Base-by-base conservation (phyloP, 1,140 invertebrate genomes). In the Cylas formicarius region DNA sequence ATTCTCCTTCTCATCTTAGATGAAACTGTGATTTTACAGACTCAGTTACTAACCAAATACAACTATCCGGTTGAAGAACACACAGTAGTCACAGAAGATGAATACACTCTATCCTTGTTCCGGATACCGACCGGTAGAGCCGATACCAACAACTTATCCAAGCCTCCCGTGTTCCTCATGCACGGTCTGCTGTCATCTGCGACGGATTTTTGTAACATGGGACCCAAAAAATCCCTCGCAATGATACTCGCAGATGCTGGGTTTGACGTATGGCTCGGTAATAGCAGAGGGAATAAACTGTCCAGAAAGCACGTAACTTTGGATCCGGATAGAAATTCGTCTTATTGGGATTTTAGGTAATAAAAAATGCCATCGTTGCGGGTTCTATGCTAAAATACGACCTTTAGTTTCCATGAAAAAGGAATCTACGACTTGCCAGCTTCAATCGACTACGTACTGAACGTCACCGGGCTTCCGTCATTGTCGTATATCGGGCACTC, bases 211-310 rank as follows among this genome's bases (percentile, higher is more conserved):
- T 14, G 34, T 4, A 13, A 35, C 18, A 2, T 21, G 11, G 42
- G 42, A 2, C 27, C 28, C 19, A 11, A 20, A 7, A 42, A 32
- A 9, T 22, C 40, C 16, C 18, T 42, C 13, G 27, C 40, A 9
- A 17, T 27, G 51, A 52, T 73, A n/a, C 57, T 83, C 14, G 71
- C 77, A 0, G 74, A 80, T 47, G 53, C 63, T 44, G 78, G 76
- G 2, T 83, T 78, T 48, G 82, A 85, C 54, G 79, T 85, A 2
- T 85, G 82, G 82, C 51, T 82, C 50, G 71, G 77, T 3, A 89
- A 85, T 56, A 67, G 68, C 10, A 66, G 82, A 10, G 81, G 82
- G 4, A 83, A 80, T 50, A 72, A 69, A 32, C 80, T 82, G 54
- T 79, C 77, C 0, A 63, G 67, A 9, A 61, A 63, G 21, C 79